These are phyloP conservation scores for Cryptocheilus praepositus DNA, from an alignment of 2,888 invertebrate genomes.

Conservation along the genomic window DNA sequence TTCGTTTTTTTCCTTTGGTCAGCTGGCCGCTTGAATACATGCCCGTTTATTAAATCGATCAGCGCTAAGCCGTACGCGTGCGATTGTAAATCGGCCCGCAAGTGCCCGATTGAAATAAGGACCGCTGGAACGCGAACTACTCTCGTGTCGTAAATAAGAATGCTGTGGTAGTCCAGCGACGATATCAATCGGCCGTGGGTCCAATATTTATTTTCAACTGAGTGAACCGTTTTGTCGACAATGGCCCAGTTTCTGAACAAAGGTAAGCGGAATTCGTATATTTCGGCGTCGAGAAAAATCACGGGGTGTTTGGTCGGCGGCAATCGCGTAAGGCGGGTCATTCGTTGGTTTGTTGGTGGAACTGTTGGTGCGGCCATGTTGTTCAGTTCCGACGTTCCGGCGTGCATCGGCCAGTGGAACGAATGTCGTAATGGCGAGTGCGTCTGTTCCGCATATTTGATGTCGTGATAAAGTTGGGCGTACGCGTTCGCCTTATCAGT, in stretches of 20 bases:
- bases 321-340: conserved; percentile 17
- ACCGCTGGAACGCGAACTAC: conserved; percentile 31
- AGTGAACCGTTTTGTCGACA: conserved; percentile 8
- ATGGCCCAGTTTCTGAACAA: conserved; percentile 49
- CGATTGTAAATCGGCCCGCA: conserved; percentile 26
- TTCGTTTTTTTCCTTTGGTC: neutral
- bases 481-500: conserved; percentile 50
- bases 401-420: conserved; percentile 38
- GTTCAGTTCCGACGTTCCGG: conserved; percentile 34
- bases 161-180: conserved; percentile 15
- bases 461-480: conserved; percentile 59
- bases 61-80: neutral
- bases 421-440: conserved; percentile 67
- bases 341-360: conserved; percentile 34
- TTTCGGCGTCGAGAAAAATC: conserved; percentile 10
- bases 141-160: conserved; percentile 41
- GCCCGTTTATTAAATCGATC: conserved; percentile 20
- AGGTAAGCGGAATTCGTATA: conserved; percentile 36
- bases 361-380: conserved; percentile 38
- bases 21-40: neutral
- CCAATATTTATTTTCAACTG: conserved; percentile 13
- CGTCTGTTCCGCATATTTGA: conserved; percentile 67
- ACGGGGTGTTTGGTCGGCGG: conserved; percentile 14
- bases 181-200: conserved; percentile 8
- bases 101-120: neutral